Conservation (phyloP, 2,888 invertebrate species). For the Eudemis profundana region DNA sequence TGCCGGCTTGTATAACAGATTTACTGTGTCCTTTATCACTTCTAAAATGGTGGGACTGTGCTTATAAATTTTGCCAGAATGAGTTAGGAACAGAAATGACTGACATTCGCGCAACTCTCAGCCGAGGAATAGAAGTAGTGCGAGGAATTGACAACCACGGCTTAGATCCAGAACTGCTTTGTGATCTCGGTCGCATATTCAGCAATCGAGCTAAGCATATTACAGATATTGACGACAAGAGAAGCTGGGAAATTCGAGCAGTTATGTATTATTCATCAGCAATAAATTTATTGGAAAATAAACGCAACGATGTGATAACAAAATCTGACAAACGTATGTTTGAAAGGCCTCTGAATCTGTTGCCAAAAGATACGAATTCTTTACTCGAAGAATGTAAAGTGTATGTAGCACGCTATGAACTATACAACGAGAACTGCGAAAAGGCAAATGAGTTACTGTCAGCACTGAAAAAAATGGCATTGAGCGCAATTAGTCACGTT, state of each 20-base stretch:
- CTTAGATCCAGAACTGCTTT: conserved; percentile 90
- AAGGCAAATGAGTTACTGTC: conserved; percentile 91
- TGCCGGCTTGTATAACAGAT: conserved; percentile 90
- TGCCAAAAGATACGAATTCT: conserved; percentile 75
- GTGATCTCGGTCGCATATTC: conserved; percentile 90
- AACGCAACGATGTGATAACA: conserved; percentile 86
- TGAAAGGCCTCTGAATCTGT: conserved; percentile 85
- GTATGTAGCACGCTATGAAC: conserved; percentile 88
- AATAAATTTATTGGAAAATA: conserved; percentile 89
- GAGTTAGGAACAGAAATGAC: conserved; percentile 84
- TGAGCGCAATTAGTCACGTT: conserved; percentile 85
- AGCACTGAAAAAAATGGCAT: conserved; percentile 88
- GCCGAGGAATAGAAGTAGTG: conserved; percentile 93
- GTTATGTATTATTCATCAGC: conserved; percentile 91
- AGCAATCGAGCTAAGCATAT: conserved; percentile 80
- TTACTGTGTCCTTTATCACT: conserved; percentile 88
- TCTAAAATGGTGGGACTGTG: conserved; percentile 89
- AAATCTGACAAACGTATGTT: conserved; percentile 87
- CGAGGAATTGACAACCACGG: conserved; percentile 93
- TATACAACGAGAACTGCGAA: conserved; percentile 90
- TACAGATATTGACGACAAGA: conserved; percentile 83
- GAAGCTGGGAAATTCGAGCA: conserved; percentile 87
- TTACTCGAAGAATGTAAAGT: conserved; percentile 91
- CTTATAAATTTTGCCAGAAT: conserved; percentile 89
- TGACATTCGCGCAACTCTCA: conserved; percentile 89